Percentiles rank a stretch among this genome's conserved stretches.
Evolutionary conservation across 2,888 invertebrate genomes (phyloP).

Genomic region (Liposcelis brunnea): DNA sequence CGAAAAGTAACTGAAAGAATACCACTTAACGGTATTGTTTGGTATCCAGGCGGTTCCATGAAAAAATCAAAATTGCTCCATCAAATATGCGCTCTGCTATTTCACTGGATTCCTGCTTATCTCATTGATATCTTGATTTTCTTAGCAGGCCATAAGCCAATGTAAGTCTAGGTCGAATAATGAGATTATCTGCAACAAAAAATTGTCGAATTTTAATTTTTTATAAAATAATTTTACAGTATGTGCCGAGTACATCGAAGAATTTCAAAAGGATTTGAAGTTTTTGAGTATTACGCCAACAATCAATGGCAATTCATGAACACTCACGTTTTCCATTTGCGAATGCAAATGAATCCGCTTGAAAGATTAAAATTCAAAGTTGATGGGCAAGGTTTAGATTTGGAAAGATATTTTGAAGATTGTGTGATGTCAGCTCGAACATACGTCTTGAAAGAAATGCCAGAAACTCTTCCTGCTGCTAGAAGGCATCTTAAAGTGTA

Average conservation of each 20-base stretch:
- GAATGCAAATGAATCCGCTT: constrained; percentile 41
- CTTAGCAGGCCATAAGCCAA: constrained; percentile 69
- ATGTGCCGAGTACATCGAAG: constrained; percentile 66
- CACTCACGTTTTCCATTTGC: constrained; percentile 37
- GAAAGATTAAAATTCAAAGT: constrained; percentile 50
- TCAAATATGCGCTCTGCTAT: constrained; percentile 64
- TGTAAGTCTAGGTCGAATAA: constrained; percentile 41
- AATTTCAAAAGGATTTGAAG: constrained; percentile 70
- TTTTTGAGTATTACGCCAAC: constrained; percentile 82
- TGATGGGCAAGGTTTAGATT: constrained; percentile 52
- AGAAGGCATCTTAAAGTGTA: constrained; percentile 63
- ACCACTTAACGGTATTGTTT: constrained; percentile 72
- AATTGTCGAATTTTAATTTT: too few relatives aligned
- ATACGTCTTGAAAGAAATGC: constrained; percentile 66
- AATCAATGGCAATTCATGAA: constrained; percentile 83
- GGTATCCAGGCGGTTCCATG: constrained; percentile 81
- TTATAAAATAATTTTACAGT: too few relatives aligned
- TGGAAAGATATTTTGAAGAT: constrained; percentile 63
- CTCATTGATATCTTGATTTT: constrained; percentile 61
- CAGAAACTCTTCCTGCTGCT: constrained; percentile 64
- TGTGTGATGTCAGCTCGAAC: constrained; percentile 65
- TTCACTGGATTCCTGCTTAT: constrained; percentile 83
- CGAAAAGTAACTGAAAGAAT: constrained; percentile 55
- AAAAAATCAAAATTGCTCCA: constrained; percentile 60
- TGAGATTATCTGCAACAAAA: too few relatives aligned